A percentile compares a stretch with the other conserved stretches of the same genome.
phyloP scores from a whole-genome alignment of 1,140 invertebrate genomes.

The Zaprionus lachaisei region DNA sequence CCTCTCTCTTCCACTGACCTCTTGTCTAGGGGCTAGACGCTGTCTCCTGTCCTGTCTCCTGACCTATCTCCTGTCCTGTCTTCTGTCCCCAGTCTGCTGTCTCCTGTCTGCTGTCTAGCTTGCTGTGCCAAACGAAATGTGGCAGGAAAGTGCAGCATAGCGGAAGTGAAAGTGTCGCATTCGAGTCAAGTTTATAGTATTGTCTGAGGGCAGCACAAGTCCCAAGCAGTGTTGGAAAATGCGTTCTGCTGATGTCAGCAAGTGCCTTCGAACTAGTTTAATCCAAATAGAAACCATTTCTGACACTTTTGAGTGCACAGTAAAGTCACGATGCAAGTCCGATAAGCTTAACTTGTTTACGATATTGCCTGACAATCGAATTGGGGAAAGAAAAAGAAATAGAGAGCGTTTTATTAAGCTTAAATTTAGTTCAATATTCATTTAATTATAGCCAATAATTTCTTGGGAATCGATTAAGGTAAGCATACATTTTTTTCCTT shows the following conservation, averaged over 20 bases:
- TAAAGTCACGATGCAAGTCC: background rate
- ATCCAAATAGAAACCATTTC: background rate
- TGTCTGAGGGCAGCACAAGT: conserved; percentile 24
- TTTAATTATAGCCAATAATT: background rate
- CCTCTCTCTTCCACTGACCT: background rate
- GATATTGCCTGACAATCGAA: conserved; percentile 1
- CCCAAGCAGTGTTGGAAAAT: conserved; percentile 16
- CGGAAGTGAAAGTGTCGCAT: conserved; percentile 53
- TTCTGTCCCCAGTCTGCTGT: background rate
- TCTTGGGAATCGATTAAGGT: background rate
- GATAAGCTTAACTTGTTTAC: conserved; percentile 6
- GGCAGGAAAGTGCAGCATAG: conserved; percentile 46
- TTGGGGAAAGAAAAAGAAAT: background rate
- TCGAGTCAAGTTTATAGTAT: conserved; percentile 19
- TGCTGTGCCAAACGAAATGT: conserved; percentile 71
- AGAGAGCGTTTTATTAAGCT: background rate
- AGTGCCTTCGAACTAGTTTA: background rate
- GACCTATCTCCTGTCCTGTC: background rate
- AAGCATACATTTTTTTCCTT: background rate
- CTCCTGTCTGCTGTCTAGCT: background rate
- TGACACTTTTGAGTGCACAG: conserved; percentile 12
- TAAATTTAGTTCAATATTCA: background rate
- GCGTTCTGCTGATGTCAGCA: conserved; percentile 15
- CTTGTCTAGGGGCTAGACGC: background rate
- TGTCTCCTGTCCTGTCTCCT: background rate